Conservation (phyloP, 2,888 invertebrate species). For the Plutella xylostella region DNA sequence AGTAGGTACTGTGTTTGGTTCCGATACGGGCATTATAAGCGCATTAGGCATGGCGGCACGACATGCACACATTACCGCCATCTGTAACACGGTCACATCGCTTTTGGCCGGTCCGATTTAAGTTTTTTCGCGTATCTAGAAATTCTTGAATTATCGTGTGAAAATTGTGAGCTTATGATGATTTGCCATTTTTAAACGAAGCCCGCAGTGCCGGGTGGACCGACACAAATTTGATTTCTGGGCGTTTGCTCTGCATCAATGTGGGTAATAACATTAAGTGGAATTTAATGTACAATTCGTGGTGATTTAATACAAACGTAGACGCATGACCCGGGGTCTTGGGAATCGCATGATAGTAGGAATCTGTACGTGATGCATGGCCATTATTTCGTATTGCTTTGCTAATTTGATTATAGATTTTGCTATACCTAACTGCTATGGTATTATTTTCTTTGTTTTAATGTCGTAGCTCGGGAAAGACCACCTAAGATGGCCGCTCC, state of each 20-base stretch:
- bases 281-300: conserved; percentile 9
- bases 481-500: conserved; percentile 1
- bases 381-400: not conserved
- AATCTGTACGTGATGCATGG: conserved; percentile 1
- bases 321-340: conserved; percentile 9
- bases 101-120: conserved; percentile 55
- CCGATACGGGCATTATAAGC: conserved; percentile 58
- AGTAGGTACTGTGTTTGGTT: conserved; percentile 41
- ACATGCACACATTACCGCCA: conserved; percentile 55
- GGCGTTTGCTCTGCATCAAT: not conserved
- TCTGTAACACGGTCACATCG: conserved; percentile 63
- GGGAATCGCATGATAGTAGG: conserved; percentile 1
- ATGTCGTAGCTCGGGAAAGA: no score
- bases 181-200: conserved; percentile 18
- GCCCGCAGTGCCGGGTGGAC: not conserved
- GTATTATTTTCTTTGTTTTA: no score
- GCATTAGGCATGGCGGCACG: conserved; percentile 55
- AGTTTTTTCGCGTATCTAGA: conserved; percentile 42
- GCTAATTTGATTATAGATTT: not conserved
- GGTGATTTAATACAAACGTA: no score
- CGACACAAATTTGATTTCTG: not conserved
- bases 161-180: conserved; percentile 33
- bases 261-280: conserved; percentile 5
- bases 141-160: conserved; percentile 47
- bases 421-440: not conserved